Base-by-base conservation (phyloP, 2,888 invertebrate genomes). In the Leptarthrus brevirostris region DNA sequence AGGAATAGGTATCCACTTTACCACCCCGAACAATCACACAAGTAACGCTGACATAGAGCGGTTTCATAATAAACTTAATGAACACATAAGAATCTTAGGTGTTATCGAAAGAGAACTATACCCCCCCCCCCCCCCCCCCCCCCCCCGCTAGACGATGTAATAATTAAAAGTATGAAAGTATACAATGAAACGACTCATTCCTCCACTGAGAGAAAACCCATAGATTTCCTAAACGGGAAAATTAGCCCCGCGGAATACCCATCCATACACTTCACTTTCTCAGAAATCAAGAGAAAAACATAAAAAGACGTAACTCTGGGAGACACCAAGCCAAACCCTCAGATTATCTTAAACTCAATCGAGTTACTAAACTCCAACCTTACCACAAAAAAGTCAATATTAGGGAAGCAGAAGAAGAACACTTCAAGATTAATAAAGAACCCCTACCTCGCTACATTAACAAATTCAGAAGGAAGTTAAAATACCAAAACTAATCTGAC, bases 161-260 rank as follows among this genome's bases (percentile, higher is more conserved):
- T n/a, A n/a, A n/a, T n/a, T n/a, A n/a, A n/a, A n/a, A n/a, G n/a
- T n/a, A n/a, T 49, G 5, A 44, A 69, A 69, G 22, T 69, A 16
- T 69, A 69, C n/a, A 69, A 69, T 4, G 69, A 69, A 69, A 52
- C 69, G n/a, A 69, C 47, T 12, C 69, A 69, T 30, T 34, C 49
- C 18, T 26, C 69, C 2, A 69, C 69, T 8, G 64, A 44, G 2
- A 64, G 14, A 14, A 64, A 12, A 14, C 64, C 64, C 14, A 64
- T n/a, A n/a, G n/a, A n/a, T n/a, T n/a, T n/a, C n/a, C n/a, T n/a
- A n/a, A n/a, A n/a, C n/a, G n/a, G n/a, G 24, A 18, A 3, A 10
- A 69, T 52, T 12, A 18, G 3, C 3, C 4, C 26, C 20, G 49
- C 20, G n/a, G 69, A 49, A 47, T 69, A 69, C 18, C 8, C 26